Conservation (phyloP, 2,113 vertebrate species). For the Esox niger region DNA sequence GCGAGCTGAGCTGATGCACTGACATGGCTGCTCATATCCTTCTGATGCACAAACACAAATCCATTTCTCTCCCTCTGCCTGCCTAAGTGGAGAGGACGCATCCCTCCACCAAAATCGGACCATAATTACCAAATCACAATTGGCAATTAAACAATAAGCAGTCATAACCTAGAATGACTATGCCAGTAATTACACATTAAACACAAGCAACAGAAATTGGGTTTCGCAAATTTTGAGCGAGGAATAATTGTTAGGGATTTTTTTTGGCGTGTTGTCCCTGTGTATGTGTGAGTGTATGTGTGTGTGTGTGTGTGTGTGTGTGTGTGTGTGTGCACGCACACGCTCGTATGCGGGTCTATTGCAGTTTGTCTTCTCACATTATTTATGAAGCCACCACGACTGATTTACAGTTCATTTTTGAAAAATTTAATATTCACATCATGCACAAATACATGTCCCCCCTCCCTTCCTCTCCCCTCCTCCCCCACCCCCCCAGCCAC, state of each 20-base stretch:
- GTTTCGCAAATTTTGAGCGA: slow-evolving; percentile 32
- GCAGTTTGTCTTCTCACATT: slow-evolving; percentile 41
- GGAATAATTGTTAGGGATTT: slow-evolving; percentile 24
- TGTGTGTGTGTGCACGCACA: slow-evolving; percentile 12
- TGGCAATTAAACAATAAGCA: slow-evolving; percentile 62
- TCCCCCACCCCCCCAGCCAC: slow-evolving; percentile 3
- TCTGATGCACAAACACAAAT: slow-evolving; percentile 26
- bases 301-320: slow-evolving; percentile 16
- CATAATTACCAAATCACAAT: slow-evolving; percentile 61
- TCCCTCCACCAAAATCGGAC: slow-evolving; percentile 40
- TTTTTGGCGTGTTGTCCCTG: background rate
- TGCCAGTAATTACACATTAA: slow-evolving; percentile 49
- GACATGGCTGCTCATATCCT: slow-evolving; percentile 12
- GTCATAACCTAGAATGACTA: slow-evolving; percentile 54
- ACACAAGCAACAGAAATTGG: slow-evolving; percentile 44
- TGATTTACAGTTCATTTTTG: slow-evolving; percentile 38
- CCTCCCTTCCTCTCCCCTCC: background rate
- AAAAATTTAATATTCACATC: slow-evolving; percentile 42
- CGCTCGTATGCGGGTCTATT: slow-evolving; percentile 19
- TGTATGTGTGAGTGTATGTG: slow-evolving; percentile 16
- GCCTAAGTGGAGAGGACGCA: background rate
- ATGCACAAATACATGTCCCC: slow-evolving; percentile 17
- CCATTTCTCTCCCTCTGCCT: background rate
- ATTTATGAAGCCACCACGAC: slow-evolving; percentile 36
- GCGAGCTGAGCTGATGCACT: slow-evolving; percentile 5